Evolutionary conservation across 1,140 invertebrate species (phyloP).

Genomic region (Drosophila truncata): DNA sequence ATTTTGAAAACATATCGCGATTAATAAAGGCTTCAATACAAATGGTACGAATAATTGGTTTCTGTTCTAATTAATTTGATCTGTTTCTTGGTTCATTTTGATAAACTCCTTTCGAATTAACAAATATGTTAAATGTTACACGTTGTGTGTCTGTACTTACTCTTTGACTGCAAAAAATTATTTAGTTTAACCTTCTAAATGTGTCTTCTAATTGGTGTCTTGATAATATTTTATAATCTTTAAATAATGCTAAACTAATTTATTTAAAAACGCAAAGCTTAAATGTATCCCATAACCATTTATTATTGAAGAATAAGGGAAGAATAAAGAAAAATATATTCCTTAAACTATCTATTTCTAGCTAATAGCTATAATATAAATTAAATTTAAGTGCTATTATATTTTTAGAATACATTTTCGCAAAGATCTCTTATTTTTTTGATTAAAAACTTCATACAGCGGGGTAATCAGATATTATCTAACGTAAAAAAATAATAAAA

Average conservation of each 20-base stretch:
- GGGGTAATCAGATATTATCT: not conserved
- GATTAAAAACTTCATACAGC: not conserved
- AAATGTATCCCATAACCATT: not conserved
- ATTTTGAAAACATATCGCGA: conserved; percentile 47
- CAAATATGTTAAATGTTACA: conserved; percentile 63
- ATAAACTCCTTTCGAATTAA: conserved; percentile 47
- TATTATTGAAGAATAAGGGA: not conserved
- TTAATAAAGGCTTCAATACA: conserved; percentile 79
- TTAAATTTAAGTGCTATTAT: not conserved
- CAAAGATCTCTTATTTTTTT: not conserved
- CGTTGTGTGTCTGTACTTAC: conserved; percentile 51
- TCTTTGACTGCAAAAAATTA: conserved; percentile 47
- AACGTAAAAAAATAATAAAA: not conserved
- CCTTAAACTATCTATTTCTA: not conserved
- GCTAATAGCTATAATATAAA: not conserved
- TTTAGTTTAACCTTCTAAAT: conserved; percentile 34
- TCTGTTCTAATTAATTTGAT: conserved; percentile 59
- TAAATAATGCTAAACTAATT: conserved; percentile 22
- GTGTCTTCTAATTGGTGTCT: conserved; percentile 41
- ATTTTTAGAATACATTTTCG: not conserved
- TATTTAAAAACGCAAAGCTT: conserved; percentile 12
- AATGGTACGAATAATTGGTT: conserved; percentile 81
- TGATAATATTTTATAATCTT: conserved; percentile 9
- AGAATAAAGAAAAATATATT: too few species aligned
- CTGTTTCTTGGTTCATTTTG: conserved; percentile 50